These are phyloP conservation scores for Melinopterus prodromus DNA, from an alignment of 2,888 invertebrate genomes.

Conservation along the genomic window DNA sequence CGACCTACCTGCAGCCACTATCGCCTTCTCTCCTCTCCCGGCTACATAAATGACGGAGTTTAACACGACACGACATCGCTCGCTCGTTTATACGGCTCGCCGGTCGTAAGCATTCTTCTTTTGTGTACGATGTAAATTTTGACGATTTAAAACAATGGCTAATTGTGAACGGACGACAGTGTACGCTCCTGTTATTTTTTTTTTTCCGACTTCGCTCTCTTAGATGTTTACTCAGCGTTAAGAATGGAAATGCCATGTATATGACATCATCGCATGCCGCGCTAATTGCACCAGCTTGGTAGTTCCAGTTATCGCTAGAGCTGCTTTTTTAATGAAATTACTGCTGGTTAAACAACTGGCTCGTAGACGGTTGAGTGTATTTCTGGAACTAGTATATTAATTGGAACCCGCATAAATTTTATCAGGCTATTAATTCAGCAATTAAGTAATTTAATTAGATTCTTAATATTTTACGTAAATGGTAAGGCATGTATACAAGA, in stretches of 20 bases:
- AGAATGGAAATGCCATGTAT: background rate
- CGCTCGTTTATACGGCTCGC: background rate
- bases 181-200: background rate
- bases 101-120: background rate
- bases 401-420: background rate
- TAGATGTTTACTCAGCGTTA: background rate
- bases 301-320: background rate
- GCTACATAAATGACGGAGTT: background rate
- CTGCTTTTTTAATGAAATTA: background rate
- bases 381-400: background rate
- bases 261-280: background rate
- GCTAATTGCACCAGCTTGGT: background rate
- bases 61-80: background rate
- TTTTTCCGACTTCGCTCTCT: background rate
- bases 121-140: background rate
- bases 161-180: background rate
- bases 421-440: background rate
- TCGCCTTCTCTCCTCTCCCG: background rate
- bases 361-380: background rate
- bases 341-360: background rate
- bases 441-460: background rate
- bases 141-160: background rate
- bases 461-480: background rate
- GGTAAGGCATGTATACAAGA: background rate
- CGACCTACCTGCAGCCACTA: conserved; percentile 4